Percentiles rank a stretch among this genome's conserved stretches.
These are phyloP conservation scores for Rissa tridactyla DNA, from an alignment of 2,113 vertebrate genomes.

Conservation along the genomic window DNA sequence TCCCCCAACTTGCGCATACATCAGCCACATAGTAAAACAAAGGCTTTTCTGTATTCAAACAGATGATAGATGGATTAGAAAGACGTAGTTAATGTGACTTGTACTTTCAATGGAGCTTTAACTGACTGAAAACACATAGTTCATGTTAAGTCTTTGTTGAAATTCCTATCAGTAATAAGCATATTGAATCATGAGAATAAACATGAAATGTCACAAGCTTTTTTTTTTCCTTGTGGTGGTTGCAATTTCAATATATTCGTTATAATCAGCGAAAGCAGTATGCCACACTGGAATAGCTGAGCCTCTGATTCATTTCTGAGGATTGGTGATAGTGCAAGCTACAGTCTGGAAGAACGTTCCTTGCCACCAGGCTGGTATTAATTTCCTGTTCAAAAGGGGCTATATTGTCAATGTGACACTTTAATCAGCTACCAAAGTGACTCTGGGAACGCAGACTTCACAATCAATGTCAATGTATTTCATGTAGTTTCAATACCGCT, in stretches of 20 bases:
- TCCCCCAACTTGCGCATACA: constrained; percentile 23
- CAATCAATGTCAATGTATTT: constrained; percentile 77
- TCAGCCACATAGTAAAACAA: constrained; percentile 45
- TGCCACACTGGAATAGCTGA: background rate
- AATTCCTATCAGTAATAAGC: constrained; percentile 47
- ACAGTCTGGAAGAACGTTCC: constrained; percentile 53
- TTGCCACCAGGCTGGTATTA: constrained; percentile 72
- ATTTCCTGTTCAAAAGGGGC: constrained; percentile 80
- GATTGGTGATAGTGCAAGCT: constrained; percentile 23
- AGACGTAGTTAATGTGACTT: constrained; percentile 23
- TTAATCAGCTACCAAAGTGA: constrained; percentile 77
- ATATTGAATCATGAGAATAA: constrained; percentile 42
- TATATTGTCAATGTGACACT: constrained; percentile 78
- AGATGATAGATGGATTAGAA: constrained; percentile 50
- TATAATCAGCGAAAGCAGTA: constrained; percentile 23
- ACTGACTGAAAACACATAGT: constrained; percentile 38
- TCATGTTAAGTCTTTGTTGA: constrained; percentile 42
- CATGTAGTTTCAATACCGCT: constrained; percentile 60
- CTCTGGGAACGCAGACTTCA: constrained; percentile 67
- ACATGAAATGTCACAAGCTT: background rate
- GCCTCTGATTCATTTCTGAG: constrained; percentile 34
- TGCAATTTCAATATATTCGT: constrained; percentile 47
- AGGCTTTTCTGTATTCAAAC: constrained; percentile 16
- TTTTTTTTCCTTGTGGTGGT: background rate
- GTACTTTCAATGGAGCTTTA: constrained; percentile 26